Evolutionary conservation across 2,113 vertebrate species (phyloP).

Genomic region (Ailuropoda melanoleuca): DNA sequence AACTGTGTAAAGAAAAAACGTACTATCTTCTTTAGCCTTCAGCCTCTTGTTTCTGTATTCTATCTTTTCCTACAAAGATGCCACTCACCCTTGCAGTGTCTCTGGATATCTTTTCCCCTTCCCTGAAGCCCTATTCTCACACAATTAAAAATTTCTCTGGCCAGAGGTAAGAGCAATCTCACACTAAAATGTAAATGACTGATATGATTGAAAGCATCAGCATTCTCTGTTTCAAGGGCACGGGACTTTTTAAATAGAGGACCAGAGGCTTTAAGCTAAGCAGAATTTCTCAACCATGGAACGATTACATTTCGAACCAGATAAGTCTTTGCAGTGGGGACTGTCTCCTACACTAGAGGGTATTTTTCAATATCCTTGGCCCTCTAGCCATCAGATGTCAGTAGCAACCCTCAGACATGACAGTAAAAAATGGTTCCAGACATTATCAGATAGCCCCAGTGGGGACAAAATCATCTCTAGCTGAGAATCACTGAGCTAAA

Average conservation of each 20-base stretch:
- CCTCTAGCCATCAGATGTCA: not conserved
- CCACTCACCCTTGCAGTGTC: not conserved
- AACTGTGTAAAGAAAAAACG: not conserved
- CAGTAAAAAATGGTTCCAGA: not conserved
- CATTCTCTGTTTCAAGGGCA: not conserved
- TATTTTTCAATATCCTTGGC: not conserved
- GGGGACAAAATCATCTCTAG: not conserved
- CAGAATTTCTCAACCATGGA: not conserved
- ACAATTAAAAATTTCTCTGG: not conserved
- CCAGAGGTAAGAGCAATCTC: not conserved
- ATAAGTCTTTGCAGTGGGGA: not conserved
- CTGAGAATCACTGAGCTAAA: not conserved
- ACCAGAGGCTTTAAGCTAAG: not conserved
- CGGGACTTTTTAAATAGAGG: not conserved
- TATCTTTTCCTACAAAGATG: not conserved
- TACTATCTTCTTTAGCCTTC: not conserved
- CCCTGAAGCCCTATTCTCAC: not conserved
- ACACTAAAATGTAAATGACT: slow-evolving; percentile 7
- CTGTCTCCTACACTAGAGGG: not conserved
- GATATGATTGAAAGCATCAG: not conserved
- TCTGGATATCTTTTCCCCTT: not conserved
- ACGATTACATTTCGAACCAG: not conserved
- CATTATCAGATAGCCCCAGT: not conserved
- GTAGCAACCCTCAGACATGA: not conserved
- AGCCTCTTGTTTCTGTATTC: not conserved